Percentiles rank a stretch among this genome's conserved stretches.
Evolutionary conservation across 2,113 vertebrate genomes (phyloP).

Genomic region (Hymenochirus boettgeri): DNA sequence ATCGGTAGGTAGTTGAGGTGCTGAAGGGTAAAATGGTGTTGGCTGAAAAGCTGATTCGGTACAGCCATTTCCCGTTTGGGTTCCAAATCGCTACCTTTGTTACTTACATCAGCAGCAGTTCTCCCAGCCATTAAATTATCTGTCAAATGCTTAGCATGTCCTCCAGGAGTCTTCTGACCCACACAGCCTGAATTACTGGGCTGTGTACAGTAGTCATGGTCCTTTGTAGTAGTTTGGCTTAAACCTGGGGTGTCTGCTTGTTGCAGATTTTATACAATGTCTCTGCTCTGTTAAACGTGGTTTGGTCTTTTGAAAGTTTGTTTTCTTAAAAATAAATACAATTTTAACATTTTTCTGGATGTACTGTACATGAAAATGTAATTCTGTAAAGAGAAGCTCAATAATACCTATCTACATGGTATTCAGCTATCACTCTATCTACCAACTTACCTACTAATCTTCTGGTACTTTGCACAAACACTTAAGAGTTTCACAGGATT

Average conservation of each 20-base stretch:
- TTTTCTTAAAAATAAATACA: no score
- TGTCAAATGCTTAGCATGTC: constrained; percentile 29
- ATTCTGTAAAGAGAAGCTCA: no score
- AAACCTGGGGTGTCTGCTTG: constrained; percentile 41
- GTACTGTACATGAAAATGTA: no score
- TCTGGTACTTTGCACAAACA: no score
- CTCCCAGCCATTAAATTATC: constrained; percentile 14
- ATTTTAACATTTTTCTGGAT: no score
- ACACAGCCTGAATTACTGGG: no score
- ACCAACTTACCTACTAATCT: no score
- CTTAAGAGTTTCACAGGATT: no score
- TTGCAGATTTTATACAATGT: no score
- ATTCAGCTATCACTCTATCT: no score
- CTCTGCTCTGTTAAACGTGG: constrained; percentile 54
- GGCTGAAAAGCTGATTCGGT: constrained; percentile 40
- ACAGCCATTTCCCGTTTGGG: constrained; percentile 20
- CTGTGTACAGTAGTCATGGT: constrained; percentile 62
- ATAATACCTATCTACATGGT: no score
- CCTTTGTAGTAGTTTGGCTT: constrained; percentile 55
- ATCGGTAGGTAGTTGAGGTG: constrained; percentile 80
- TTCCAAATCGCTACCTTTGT: constrained; percentile 3
- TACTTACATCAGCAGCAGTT: constrained; percentile 7
- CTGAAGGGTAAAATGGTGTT: constrained; percentile 66
- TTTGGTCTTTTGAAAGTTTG: constrained; percentile 53
- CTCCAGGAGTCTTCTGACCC: background rate